phyloP scores from a whole-genome alignment of 2,888 invertebrate genomes.

The Nomada ferruginata region DNA sequence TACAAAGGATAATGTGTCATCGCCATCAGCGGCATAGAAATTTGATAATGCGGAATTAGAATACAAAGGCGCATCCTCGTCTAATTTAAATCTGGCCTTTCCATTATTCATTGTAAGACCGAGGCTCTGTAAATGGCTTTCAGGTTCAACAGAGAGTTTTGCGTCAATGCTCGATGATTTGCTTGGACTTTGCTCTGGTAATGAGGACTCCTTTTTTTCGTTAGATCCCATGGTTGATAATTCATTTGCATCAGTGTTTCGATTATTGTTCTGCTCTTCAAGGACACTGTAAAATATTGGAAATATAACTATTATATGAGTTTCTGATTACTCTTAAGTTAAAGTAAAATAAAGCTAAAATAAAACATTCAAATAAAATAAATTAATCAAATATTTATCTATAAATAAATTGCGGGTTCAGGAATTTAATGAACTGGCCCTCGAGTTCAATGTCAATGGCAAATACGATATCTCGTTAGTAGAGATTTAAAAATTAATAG shows the following conservation, averaged over 20 bases:
- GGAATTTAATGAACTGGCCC: no score
- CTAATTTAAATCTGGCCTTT: slow-evolving; percentile 73
- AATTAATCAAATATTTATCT: no score
- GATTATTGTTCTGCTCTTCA: neutral
- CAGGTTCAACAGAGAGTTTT: slow-evolving; percentile 20
- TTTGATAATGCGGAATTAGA: slow-evolving; percentile 48
- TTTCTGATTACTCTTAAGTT: neutral
- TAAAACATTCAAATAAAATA: neutral
- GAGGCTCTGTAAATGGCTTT: slow-evolving; percentile 71
- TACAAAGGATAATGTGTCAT: slow-evolving; percentile 79
- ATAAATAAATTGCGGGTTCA: no score
- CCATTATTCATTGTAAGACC: slow-evolving; percentile 70
- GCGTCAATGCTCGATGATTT: neutral
- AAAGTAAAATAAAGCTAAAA: neutral
- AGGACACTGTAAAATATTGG: neutral
- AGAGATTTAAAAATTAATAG: no score
- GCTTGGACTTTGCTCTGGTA: neutral
- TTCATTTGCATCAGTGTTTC: neutral
- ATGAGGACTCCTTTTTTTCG: neutral
- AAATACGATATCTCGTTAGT: no score
- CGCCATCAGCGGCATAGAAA: slow-evolving; percentile 51
- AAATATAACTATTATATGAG: neutral
- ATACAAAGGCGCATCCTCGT: slow-evolving; percentile 64
- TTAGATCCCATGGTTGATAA: slow-evolving; percentile 11
- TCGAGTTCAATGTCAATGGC: no score